These are phyloP conservation scores for Mobula birostris DNA, from an alignment of 2,113 vertebrate genomes.

Conservation along the genomic window DNA sequence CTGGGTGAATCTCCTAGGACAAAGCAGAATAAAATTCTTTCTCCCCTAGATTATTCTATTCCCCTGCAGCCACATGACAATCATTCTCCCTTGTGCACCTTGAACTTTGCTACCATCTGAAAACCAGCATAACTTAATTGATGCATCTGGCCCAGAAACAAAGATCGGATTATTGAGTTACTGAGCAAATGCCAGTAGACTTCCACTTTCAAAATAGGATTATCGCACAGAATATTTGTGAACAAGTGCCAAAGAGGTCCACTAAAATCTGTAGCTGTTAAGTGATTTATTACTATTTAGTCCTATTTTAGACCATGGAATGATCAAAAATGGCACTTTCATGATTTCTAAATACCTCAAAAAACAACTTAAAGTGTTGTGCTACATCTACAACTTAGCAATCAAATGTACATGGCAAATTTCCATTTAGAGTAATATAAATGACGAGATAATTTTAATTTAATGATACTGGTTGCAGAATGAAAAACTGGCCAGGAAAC, in stretches of 20 bases:
- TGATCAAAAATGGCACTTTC: neutral
- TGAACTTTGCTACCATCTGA: constrained; percentile 33
- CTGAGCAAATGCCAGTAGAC: neutral
- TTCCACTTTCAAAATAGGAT: constrained; percentile 6
- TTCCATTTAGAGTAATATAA: neutral
- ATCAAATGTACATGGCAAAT: neutral
- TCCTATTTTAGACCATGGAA: neutral
- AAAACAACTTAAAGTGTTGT: neutral
- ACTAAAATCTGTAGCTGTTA: neutral
- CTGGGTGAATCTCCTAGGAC: constrained; percentile 39
- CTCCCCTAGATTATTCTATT: constrained; percentile 41
- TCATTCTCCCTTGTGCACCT: constrained; percentile 22
- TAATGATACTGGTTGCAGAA: neutral
- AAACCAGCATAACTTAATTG: constrained; percentile 28
- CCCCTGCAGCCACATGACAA: constrained; percentile 41
- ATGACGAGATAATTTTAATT: neutral
- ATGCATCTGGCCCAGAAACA: constrained; percentile 31
- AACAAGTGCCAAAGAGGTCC: neutral
- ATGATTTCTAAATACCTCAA: neutral
- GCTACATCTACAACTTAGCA: no score
- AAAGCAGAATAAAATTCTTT: constrained; percentile 41
- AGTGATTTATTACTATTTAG: neutral
- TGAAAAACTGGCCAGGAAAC: neutral
- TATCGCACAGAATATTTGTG: constrained; percentile 1
- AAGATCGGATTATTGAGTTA: constrained; percentile 18